Conservation (phyloP, 2,888 invertebrate genomes). For the Entomobrya multifasciata region DNA sequence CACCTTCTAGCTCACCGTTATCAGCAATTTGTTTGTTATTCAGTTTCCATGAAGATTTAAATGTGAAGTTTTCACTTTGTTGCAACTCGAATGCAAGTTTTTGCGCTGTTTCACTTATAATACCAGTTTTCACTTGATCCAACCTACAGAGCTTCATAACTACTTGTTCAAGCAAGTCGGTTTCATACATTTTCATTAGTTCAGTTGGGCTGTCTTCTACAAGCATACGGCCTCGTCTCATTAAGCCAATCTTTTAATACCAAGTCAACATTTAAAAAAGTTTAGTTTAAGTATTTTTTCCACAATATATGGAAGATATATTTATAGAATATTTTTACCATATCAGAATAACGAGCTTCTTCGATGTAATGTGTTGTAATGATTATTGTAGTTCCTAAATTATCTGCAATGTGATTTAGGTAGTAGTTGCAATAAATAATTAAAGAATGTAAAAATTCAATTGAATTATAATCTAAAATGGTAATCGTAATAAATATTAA, state of each 20-base stretch:
- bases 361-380: slow-evolving; percentile 46
- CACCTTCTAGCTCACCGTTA: too few species aligned
- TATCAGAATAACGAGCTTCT: slow-evolving; percentile 26
- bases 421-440: too few species aligned
- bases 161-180: background rate
- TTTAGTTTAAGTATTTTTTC: background rate
- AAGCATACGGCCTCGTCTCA: background rate
- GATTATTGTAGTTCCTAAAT: slow-evolving; percentile 11
- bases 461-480: too few species aligned
- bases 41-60: too few species aligned
- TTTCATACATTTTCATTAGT: background rate
- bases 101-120: too few species aligned
- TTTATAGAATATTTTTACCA: too few species aligned
- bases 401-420: background rate
- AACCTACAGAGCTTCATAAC: slow-evolving; percentile 4
- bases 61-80: too few species aligned
- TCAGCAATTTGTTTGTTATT: too few species aligned
- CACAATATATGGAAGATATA: background rate
- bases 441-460: too few species aligned
- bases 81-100: too few species aligned
- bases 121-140: background rate
- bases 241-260: slow-evolving; percentile 32
- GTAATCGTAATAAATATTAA: too few species aligned
- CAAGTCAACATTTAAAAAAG: too few species aligned
- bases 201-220: background rate